Conservation (phyloP, 2,797 vertebrate species). For the Hemibagrus guttatus region DNA sequence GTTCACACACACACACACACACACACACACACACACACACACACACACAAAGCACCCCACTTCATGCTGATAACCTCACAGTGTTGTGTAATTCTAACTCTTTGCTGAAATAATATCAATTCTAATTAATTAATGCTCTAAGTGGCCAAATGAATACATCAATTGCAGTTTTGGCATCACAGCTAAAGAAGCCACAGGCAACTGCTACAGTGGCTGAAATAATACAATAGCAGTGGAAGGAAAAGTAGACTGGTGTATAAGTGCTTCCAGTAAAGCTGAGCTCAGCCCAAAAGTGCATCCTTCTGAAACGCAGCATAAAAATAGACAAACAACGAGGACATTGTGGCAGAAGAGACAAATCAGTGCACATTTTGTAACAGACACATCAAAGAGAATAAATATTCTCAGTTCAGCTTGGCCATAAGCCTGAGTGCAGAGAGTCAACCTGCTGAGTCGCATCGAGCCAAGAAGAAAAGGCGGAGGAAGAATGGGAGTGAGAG, state of each 20-base stretch:
- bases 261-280: constrained; percentile 31
- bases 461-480: neutral
- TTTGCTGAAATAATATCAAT: constrained; percentile 8
- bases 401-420: constrained; percentile 17
- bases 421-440: constrained; percentile 9
- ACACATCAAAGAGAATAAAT: constrained; percentile 41
- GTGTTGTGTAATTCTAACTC: neutral
- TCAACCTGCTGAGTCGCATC: neutral
- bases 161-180: neutral
- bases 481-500: constrained; percentile 10
- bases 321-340: constrained; percentile 50
- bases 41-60: neutral
- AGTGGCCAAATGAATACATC: neutral
- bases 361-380: constrained; percentile 46
- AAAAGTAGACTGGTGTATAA: constrained; percentile 16
- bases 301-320: constrained; percentile 38
- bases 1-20: neutral
- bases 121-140: neutral
- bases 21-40: neutral
- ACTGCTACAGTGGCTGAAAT: neutral
- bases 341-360: constrained; percentile 39
- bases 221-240: neutral
- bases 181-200: neutral
- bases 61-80: neutral
- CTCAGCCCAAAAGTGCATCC: constrained; percentile 37